These are phyloP conservation scores for Indicator indicator DNA, from an alignment of 2,113 vertebrate genomes.

Conservation along the genomic window DNA sequence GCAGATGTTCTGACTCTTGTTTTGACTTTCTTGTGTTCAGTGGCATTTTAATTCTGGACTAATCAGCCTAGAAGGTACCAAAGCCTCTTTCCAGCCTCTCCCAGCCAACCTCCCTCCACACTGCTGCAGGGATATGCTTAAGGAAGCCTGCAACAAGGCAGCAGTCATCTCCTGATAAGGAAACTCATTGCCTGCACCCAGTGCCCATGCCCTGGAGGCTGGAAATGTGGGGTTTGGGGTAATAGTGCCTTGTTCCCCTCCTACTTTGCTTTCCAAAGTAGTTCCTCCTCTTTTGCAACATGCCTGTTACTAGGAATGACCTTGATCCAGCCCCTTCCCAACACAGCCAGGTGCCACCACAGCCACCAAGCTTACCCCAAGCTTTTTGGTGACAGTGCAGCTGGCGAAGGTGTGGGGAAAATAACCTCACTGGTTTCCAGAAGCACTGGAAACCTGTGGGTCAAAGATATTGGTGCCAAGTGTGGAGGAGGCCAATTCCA, in stretches of 20 bases:
- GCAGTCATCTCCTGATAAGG: not conserved
- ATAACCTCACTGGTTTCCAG: not conserved
- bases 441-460: not conserved
- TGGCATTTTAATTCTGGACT: not conserved
- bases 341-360: rapidly evolving
- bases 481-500: not conserved
- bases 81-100: not conserved
- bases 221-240: not conserved
- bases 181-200: not conserved
- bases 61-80: not conserved
- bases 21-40: not conserved
- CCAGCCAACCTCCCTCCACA: not conserved
- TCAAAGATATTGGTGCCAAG: not conserved
- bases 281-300: not conserved
- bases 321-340: not conserved
- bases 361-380: rapidly evolving
- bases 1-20: not conserved
- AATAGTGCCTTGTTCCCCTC: not conserved
- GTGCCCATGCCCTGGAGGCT: not conserved
- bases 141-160: not conserved
- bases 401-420: not conserved
- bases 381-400: rapidly evolving
- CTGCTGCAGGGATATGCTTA: not conserved
- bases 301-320: not conserved
- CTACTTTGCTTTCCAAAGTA: not conserved